A percentile compares a stretch with the other conserved stretches of the same genome.
Evolutionary conservation across 1,140 invertebrate genomes (phyloP).

Genomic region (Marisa cornuarietis): DNA sequence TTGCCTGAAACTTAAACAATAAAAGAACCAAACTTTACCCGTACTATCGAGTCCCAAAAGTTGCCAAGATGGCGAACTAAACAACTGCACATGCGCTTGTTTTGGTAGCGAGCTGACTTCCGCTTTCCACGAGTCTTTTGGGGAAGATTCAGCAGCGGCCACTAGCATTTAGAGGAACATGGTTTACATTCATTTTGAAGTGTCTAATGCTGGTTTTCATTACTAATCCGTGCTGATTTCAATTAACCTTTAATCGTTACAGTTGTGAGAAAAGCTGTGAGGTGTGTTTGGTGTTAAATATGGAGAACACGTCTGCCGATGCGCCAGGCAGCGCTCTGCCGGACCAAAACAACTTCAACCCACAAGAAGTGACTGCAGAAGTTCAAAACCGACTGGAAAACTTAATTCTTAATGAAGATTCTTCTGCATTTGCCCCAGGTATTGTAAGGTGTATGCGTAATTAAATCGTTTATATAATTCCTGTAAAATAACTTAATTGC

Average conservation of each 20-base stretch:
- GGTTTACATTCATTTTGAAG: not conserved
- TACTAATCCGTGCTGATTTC: not conserved
- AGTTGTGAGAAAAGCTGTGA: not conserved
- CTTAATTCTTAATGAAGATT: not conserved
- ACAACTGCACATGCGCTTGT: constrained; percentile 46
- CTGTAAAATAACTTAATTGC: too few relatives aligned
- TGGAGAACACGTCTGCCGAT: not conserved
- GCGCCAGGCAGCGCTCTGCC: not conserved
- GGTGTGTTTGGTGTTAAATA: not conserved
- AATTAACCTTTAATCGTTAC: not conserved
- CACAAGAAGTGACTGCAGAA: not conserved
- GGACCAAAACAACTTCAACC: constrained; percentile 26
- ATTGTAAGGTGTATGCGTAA: too few relatives aligned
- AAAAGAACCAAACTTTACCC: constrained; percentile 29
- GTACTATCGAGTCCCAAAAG: constrained; percentile 28
- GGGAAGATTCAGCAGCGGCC: too few relatives aligned
- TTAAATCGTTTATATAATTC: too few relatives aligned
- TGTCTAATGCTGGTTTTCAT: not conserved
- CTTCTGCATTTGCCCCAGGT: not conserved
- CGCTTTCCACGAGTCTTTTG: constrained; percentile 18
- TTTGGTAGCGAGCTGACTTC: constrained; percentile 31
- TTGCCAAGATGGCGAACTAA: constrained; percentile 45
- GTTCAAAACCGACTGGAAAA: not conserved
- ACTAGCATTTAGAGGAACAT: not conserved
- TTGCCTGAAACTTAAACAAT: not conserved